Conservation (phyloP, 2,888 invertebrate genomes). For the Nipponacmea schrenckii region DNA sequence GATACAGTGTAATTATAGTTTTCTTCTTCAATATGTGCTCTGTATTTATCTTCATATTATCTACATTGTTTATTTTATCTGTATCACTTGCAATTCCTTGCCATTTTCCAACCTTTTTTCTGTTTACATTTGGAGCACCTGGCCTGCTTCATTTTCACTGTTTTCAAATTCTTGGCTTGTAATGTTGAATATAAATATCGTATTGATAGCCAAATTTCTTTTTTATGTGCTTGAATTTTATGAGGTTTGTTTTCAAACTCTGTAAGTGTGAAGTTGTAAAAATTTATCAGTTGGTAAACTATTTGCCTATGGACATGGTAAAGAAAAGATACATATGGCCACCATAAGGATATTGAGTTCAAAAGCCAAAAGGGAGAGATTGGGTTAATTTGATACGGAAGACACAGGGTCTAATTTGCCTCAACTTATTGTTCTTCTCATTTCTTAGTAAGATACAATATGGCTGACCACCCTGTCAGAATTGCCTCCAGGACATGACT, state of each 20-base stretch:
- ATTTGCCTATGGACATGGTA: not conserved
- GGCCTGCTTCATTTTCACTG: constrained; percentile 14
- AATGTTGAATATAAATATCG: too few relatives aligned
- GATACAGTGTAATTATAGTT: too few relatives aligned
- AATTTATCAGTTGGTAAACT: constrained; percentile 5
- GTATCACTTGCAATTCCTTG: too few relatives aligned
- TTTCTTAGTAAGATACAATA: too few relatives aligned
- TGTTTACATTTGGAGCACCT: constrained; percentile 15
- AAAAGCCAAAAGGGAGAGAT: not conserved
- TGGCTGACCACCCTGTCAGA: too few relatives aligned
- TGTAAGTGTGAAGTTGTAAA: not conserved
- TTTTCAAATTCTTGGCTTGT: not conserved
- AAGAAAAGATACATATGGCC: not conserved
- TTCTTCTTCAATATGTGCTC: too few relatives aligned
- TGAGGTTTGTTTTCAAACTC: constrained; percentile 5
- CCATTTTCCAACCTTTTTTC: not conserved
- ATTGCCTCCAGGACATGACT: too few relatives aligned
- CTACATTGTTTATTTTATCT: too few relatives aligned
- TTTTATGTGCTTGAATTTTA: not conserved
- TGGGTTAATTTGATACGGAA: too few relatives aligned
- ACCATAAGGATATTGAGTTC: not conserved
- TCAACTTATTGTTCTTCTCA: too few relatives aligned
- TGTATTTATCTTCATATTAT: too few relatives aligned
- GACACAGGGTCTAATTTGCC: too few relatives aligned
- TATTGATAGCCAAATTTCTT: not conserved